Evolutionary conservation across 92 coral and sea anemone species (phyloP).

Genomic region (Blastomussa wellsi): DNA sequence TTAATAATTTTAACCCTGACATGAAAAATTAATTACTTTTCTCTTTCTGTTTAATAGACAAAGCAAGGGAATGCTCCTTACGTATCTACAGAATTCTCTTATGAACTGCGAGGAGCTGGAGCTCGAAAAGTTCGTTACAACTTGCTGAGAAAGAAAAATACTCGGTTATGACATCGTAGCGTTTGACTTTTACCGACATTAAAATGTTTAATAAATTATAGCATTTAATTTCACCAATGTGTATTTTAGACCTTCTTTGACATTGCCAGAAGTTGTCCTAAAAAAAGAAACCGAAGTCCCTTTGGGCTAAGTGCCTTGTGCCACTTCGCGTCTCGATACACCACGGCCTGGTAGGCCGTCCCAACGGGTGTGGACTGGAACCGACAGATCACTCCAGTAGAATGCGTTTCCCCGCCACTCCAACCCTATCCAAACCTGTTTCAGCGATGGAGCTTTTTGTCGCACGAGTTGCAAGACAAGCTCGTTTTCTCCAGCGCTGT

Average conservation of each 20-base stretch:
- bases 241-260: background rate
- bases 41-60: conserved; percentile 36
- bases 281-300: too few relatives aligned
- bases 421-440: conserved; percentile 3
- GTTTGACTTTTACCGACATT: background rate
- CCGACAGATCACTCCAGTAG: background rate
- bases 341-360: too few relatives aligned
- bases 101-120: conserved; percentile 90
- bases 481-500: conserved; percentile 4
- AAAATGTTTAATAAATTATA: background rate
- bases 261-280: background rate
- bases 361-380: background rate
- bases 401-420: background rate
- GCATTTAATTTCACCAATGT: background rate
- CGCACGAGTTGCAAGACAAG: background rate
- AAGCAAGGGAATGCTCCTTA: conserved; percentile 69
- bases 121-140: conserved; percentile 89
- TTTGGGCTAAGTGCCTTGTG: too few relatives aligned
- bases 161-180: background rate
- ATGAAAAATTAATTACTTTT: background rate
- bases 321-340: too few relatives aligned
- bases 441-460: background rate
- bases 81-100: conserved; percentile 85
- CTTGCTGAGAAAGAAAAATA: conserved; percentile 60
- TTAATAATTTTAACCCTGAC: background rate